A percentile compares a stretch with the other conserved stretches of the same genome.
Conservation (phyloP, 2,797 vertebrate genomes). For the Pelobates cultripes region DNA sequence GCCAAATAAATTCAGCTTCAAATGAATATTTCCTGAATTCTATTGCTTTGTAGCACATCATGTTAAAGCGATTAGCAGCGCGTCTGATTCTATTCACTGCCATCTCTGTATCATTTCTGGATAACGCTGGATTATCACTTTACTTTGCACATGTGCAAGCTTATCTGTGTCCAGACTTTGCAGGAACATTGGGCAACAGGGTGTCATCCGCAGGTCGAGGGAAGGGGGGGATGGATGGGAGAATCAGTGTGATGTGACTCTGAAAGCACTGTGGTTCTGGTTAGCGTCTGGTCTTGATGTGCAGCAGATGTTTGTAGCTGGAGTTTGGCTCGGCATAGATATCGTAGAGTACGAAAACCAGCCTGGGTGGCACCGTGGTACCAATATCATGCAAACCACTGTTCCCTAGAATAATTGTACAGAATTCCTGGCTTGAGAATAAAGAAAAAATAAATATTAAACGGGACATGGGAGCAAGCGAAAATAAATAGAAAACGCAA, state of each 20-base stretch:
- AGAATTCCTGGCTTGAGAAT: constrained; percentile 30
- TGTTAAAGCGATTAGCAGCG: neutral
- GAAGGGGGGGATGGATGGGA: constrained; percentile 31
- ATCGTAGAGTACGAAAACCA: constrained; percentile 38
- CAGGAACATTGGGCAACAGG: constrained; percentile 35
- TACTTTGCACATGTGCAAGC: neutral
- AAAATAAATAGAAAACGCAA: neutral
- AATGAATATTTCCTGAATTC: neutral
- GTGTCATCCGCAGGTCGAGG: constrained; percentile 49
- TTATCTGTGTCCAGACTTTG: neutral
- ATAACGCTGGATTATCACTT: constrained; percentile 8
- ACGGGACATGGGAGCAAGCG: constrained; percentile 15
- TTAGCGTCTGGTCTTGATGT: constrained; percentile 53
- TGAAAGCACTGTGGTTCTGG: constrained; percentile 47
- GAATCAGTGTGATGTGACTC: constrained; percentile 38
- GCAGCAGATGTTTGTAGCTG: constrained; percentile 52
- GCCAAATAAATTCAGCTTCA: neutral
- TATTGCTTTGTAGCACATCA: neutral
- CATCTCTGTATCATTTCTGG: neutral
- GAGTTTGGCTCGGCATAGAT: constrained; percentile 43
- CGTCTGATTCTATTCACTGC: neutral
- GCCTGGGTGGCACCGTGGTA: constrained; percentile 47
- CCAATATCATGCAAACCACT: constrained; percentile 33
- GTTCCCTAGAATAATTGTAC: constrained; percentile 37
- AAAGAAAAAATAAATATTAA: constrained; percentile 26